A percentile compares a stretch with the other conserved stretches of the same genome.
These are phyloP conservation scores for Dicrostonyx torquatus DNA, from an alignment of 2,797 vertebrate genomes.

Conservation along the genomic window DNA sequence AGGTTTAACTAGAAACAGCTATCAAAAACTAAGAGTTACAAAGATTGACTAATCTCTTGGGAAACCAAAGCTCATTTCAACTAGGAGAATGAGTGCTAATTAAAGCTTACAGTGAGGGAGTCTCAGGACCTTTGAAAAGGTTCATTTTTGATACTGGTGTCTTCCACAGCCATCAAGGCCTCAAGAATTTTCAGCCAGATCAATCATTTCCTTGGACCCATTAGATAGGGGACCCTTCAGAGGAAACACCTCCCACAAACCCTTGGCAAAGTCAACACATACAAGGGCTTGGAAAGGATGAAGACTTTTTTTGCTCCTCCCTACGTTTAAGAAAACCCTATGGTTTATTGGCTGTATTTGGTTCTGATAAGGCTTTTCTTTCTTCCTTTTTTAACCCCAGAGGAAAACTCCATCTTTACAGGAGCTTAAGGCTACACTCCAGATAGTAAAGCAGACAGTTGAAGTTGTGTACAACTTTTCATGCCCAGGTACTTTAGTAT, in stretches of 20 bases:
- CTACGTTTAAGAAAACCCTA: background rate
- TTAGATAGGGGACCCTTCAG: background rate
- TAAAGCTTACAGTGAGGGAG: background rate
- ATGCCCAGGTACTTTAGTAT: too few species aligned
- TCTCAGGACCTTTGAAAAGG: background rate
- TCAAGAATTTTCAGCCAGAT: background rate
- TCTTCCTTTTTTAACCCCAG: background rate
- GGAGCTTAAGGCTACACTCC: background rate
- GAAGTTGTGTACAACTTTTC: background rate
- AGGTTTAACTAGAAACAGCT: background rate
- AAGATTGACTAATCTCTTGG: background rate
- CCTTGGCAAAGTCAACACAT: background rate
- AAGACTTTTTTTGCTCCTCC: background rate
- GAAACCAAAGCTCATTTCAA: background rate
- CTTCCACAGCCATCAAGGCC: background rate
- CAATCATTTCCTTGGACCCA: background rate
- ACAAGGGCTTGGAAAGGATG: background rate
- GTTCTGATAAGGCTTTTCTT: background rate
- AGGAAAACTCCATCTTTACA: background rate
- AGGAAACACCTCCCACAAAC: background rate
- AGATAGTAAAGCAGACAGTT: background rate
- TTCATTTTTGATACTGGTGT: background rate
- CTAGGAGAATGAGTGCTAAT: background rate
- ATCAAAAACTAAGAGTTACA: background rate
- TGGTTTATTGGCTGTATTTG: background rate